phyloP scores from a whole-genome alignment of 2,888 invertebrate genomes.

The Nesidiocoris tenuis region DNA sequence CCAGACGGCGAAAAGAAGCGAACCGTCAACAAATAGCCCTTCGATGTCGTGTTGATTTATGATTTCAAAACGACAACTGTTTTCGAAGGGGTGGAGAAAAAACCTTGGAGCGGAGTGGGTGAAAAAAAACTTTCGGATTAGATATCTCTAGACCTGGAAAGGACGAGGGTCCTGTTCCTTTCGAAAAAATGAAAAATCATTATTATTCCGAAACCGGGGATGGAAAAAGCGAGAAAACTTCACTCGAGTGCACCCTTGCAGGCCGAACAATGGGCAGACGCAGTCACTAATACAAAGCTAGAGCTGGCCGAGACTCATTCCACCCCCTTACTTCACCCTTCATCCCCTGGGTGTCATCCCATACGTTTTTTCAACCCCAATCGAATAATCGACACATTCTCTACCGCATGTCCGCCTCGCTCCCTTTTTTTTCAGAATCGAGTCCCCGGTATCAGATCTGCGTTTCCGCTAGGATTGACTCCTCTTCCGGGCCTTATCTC shows the following conservation, averaged over 20 bases:
- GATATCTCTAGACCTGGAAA: too few relatives aligned
- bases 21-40: conserved; percentile 31
- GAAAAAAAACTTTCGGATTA: conserved; percentile 9
- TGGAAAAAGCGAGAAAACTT: conserved; percentile 14
- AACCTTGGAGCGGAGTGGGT: background rate
- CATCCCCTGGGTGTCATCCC: background rate
- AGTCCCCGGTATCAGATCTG: conserved; percentile 26
- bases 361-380: conserved; percentile 1
- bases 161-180: conserved; percentile 20
- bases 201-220: too few relatives aligned
- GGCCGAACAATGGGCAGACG: conserved; percentile 28
- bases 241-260: conserved; percentile 32
- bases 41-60: conserved; percentile 34
- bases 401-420: background rate
- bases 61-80: conserved; percentile 23
- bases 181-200: conserved; percentile 32
- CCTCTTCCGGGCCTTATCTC: conserved; percentile 23
- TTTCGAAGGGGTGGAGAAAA: background rate
- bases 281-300: background rate
- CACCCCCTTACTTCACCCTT: background rate
- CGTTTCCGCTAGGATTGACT: conserved; percentile 41
- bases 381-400: conserved; percentile 26
- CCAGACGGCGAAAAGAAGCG: conserved; percentile 14
- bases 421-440: conserved; percentile 30
- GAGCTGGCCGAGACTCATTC: background rate